phyloP scores from a whole-genome alignment of 2,113 vertebrate species.

The Clarias batrachus region DNA sequence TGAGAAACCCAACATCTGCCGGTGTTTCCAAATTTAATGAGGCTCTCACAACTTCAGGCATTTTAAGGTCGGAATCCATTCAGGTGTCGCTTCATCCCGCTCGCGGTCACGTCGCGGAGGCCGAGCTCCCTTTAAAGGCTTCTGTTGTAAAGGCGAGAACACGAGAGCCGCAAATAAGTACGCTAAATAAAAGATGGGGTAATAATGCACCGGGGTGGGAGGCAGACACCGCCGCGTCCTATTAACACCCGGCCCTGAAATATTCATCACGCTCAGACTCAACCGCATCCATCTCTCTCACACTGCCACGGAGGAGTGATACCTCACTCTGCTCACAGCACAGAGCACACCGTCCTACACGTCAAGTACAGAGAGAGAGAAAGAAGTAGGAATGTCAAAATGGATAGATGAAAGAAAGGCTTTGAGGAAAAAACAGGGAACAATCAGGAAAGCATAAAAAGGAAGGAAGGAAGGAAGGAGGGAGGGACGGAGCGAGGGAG shows the following conservation, averaged over 20 bases:
- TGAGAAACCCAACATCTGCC: conserved; percentile 45
- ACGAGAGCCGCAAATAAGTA: conserved; percentile 35
- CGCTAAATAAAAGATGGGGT: conserved; percentile 53
- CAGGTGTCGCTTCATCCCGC: background rate
- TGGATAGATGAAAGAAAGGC: background rate
- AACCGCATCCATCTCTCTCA: conserved; percentile 30
- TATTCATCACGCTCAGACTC: conserved; percentile 42
- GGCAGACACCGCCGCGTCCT: conserved; percentile 27
- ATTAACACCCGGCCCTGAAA: conserved; percentile 50
- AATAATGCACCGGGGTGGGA: conserved; percentile 39
- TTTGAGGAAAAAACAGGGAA: background rate
- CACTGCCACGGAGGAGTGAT: background rate
- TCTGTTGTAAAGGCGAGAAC: conserved; percentile 34
- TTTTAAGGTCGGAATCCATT: conserved; percentile 48
- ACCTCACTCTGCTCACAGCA: conserved; percentile 30
- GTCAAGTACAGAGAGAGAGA: background rate
- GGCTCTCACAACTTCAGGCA: conserved; percentile 53
- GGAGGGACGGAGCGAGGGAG: background rate
- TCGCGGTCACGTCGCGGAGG: background rate
- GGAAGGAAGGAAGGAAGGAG: background rate
- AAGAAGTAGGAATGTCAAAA: background rate
- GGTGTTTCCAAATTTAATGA: conserved; percentile 57
- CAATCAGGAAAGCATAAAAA: background rate
- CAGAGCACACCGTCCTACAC: background rate
- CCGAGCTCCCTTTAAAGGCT: conserved; percentile 28